phyloP scores from a whole-genome alignment of 2,888 invertebrate genomes.

The Lordiphosa fenestrarum region DNA sequence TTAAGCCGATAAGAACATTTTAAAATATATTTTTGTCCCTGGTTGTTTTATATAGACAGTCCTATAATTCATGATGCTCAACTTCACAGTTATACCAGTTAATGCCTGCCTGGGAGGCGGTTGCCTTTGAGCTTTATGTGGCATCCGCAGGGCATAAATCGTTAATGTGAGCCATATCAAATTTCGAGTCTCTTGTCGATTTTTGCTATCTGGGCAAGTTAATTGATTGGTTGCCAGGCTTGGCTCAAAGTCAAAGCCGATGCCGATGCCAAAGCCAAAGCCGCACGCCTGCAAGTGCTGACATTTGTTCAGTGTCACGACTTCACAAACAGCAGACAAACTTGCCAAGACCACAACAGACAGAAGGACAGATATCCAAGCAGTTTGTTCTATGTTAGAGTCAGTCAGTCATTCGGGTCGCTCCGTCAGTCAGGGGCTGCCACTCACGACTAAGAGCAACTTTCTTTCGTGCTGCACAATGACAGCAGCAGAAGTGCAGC shows the following conservation, averaged over 20 bases:
- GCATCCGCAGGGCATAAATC: slow-evolving; percentile 48
- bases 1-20: too few species aligned
- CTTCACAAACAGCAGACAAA: slow-evolving; percentile 51
- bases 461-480: slow-evolving; percentile 63
- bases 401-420: slow-evolving; percentile 16
- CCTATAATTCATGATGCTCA: too few species aligned
- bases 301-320: slow-evolving; percentile 74
- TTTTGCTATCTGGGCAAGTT: slow-evolving; percentile 54
- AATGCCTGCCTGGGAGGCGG: slow-evolving; percentile 36
- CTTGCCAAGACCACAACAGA: slow-evolving; percentile 26
- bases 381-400: slow-evolving; percentile 33
- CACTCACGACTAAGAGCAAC: slow-evolving; percentile 58
- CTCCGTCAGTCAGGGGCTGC: slow-evolving; percentile 32
- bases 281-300: slow-evolving; percentile 73
- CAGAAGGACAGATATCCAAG: slow-evolving; percentile 9
- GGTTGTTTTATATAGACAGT: too few species aligned
- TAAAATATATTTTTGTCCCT: too few species aligned
- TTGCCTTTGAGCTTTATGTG: slow-evolving; percentile 42
- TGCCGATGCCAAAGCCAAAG: slow-evolving; percentile 42
- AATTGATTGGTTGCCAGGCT: slow-evolving; percentile 60
- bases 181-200: slow-evolving; percentile 48
- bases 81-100: slow-evolving; percentile 41
- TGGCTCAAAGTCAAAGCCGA: slow-evolving; percentile 65
- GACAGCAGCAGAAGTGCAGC: slow-evolving; percentile 47
- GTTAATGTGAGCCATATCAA: slow-evolving; percentile 59